These are phyloP conservation scores for Calephelis perditalis DNA, from an alignment of 2,888 invertebrate species.

Conservation along the genomic window DNA sequence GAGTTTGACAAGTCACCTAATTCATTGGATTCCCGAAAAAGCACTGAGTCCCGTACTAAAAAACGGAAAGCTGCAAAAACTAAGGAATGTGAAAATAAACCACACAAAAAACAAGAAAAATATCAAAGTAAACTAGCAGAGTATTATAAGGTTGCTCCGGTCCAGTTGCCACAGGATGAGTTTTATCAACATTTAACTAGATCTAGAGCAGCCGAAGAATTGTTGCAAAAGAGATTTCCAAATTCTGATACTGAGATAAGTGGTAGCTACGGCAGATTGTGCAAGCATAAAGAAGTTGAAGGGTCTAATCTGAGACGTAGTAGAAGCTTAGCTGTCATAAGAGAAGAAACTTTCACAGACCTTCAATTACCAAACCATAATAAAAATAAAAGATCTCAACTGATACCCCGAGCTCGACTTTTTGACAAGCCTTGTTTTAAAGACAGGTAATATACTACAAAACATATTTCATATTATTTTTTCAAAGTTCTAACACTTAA, in stretches of 20 bases:
- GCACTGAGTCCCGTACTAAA: slow-evolving; percentile 65
- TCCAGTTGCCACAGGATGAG: slow-evolving; percentile 70
- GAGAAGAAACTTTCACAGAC: slow-evolving; percentile 86
- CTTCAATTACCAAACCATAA: slow-evolving; percentile 81
- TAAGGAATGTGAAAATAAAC: slow-evolving; percentile 57
- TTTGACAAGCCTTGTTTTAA: slow-evolving; percentile 86
- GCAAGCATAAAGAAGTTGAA: slow-evolving; percentile 70
- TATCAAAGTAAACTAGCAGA: slow-evolving; percentile 72
- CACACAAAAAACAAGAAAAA: slow-evolving; percentile 65
- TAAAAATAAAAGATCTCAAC: slow-evolving; percentile 83
- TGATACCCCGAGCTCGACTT: slow-evolving; percentile 88
- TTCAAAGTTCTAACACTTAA: not conserved
- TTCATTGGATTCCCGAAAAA: slow-evolving; percentile 62
- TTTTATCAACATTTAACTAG: slow-evolving; percentile 69
- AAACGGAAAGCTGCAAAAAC: slow-evolving; percentile 62
- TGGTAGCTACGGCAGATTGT: slow-evolving; percentile 68
- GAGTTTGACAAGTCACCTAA: slow-evolving; percentile 66
- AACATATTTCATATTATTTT: not conserved
- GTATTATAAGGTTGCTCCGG: slow-evolving; percentile 61
- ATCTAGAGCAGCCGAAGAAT: slow-evolving; percentile 68
- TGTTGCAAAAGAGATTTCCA: slow-evolving; percentile 62
- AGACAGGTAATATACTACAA: slow-evolving; percentile 77
- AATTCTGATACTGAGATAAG: slow-evolving; percentile 70
- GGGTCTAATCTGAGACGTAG: slow-evolving; percentile 80
- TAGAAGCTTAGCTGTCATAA: slow-evolving; percentile 85